Conservation (phyloP, 1,140 invertebrate species). For the Cylas formicarius region DNA sequence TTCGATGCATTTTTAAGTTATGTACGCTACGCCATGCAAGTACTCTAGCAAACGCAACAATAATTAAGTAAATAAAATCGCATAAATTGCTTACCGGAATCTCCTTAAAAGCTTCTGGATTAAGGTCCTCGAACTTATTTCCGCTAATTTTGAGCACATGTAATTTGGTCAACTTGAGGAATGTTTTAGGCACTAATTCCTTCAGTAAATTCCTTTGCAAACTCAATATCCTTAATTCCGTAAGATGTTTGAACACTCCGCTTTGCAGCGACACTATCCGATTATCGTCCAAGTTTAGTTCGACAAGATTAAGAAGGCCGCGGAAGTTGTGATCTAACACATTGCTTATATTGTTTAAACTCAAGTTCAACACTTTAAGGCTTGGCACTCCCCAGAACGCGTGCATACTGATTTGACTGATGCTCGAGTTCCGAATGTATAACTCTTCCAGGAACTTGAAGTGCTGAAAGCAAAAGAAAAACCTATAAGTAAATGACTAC, state of each 20-base stretch:
- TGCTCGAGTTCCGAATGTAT: conserved; percentile 62
- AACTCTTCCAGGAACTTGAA: conserved; percentile 64
- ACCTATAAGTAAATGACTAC: too few relatives aligned
- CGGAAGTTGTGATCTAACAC: conserved; percentile 79
- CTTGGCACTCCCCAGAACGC: conserved; percentile 72
- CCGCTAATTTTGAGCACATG: conserved; percentile 62
- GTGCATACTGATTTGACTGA: conserved; percentile 70
- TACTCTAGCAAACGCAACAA: too few relatives aligned
- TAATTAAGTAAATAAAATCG: too few relatives aligned
- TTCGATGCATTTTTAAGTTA: too few relatives aligned
- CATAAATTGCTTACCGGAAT: conserved; percentile 40
- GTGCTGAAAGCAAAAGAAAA: conserved; percentile 44
- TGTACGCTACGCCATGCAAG: too few relatives aligned
- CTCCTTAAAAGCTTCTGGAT: conserved; percentile 47
- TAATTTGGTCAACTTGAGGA: conserved; percentile 63
- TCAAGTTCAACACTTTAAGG: conserved; percentile 61
- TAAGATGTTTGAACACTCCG: conserved; percentile 67
- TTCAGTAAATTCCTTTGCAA: conserved; percentile 62
- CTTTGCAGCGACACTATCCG: conserved; percentile 60
- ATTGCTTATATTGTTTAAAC: conserved; percentile 66
- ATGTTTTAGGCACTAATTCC: conserved; percentile 59
- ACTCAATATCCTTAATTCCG: conserved; percentile 57
- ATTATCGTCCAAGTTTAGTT: conserved; percentile 82
- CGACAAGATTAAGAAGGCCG: conserved; percentile 66
- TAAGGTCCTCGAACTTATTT: conserved; percentile 63